Evolutionary conservation across 2,888 invertebrate genomes (phyloP), one percentile per base, ranked within the genome.

Genomic region (Sarcophaga rosellei): DNA sequence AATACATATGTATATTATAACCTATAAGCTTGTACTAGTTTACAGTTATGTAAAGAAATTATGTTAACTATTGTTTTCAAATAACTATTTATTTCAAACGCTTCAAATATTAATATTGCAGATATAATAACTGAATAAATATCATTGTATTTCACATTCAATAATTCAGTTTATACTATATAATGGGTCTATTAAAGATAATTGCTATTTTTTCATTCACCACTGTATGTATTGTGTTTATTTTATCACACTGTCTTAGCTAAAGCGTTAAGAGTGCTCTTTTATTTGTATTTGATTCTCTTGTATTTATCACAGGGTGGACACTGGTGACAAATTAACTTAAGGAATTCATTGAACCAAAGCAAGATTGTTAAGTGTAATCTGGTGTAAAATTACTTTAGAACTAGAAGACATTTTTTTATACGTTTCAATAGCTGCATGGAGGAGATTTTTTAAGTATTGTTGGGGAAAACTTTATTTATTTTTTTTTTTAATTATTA

Each of bases 321-420:
- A 87, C 87, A 88, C 85, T 78, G 73, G 81, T 81, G 87, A 83
- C 82, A 85, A 87, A 86, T 84, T 77, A 78, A 74, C 84, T 78
- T 65, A 61, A 57, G 45, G 35, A 81, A 81, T 21, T 70, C 74
- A 74, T 77, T 86, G 66, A 78, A 68, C 59, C 69, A 53, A 15
- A 17, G n/a, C 73, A 35, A 35, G 81, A 74, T 81, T 85, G 82
- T 61, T 20, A 57, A 73, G 79, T 65, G 79, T 80, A 86, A 86
- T 86, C 84, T 81, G 70, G 74, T 86, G 84, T 84, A 74, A 86
- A 86, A 86, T 86, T 86, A 78, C 62, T 84, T 77, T 45, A 10
- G 63, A 74, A 74, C 63, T 75, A 70, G 66, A n/a, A 65, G 15
- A 8, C 17, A 53, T 53, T 53, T 35, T 69, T 5, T 23, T 21